Evolutionary conservation across 2,888 invertebrate species (phyloP).

Genomic region (Orthonychiurus folsomi): DNA sequence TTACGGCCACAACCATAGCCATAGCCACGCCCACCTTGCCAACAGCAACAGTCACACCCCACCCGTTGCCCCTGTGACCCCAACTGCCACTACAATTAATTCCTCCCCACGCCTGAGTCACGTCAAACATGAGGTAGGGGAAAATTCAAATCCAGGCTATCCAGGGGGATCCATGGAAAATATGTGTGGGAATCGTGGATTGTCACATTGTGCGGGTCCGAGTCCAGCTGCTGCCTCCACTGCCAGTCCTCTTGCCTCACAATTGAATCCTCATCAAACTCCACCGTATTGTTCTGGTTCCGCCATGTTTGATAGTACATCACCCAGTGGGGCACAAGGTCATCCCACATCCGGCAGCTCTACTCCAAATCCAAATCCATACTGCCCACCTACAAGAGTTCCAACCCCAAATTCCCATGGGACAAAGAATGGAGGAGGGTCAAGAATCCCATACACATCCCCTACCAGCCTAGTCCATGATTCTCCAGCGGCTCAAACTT

Average conservation of each 20-base stretch:
- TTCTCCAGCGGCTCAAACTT: constrained; percentile 85
- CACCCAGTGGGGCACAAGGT: constrained; percentile 20
- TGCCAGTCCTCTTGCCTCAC: constrained; percentile 39
- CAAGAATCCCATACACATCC: constrained; percentile 38
- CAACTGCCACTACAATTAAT: constrained; percentile 13
- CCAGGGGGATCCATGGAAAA: not conserved
- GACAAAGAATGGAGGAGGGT: constrained; percentile 8
- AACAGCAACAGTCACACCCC: constrained; percentile 15
- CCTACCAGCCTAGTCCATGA: constrained; percentile 37
- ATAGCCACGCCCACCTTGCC: not conserved
- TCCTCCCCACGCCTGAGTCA: constrained; percentile 17
- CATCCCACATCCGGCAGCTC: constrained; percentile 19
- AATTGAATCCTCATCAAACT: constrained; percentile 35
- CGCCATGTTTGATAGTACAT: constrained; percentile 14
- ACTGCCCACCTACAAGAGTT: constrained; percentile 16
- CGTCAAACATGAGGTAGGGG: constrained; percentile 17
- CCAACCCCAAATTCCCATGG: not conserved
- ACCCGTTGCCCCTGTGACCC: constrained; percentile 24
- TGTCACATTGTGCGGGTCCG: constrained; percentile 33
- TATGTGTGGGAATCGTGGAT: constrained; percentile 17
- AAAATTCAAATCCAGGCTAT: not conserved
- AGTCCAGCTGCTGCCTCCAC: constrained; percentile 39
- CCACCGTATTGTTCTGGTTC: constrained; percentile 31
- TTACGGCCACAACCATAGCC: constrained; percentile 2
- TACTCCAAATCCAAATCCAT: constrained; percentile 10